phyloP scores from a whole-genome alignment of 1,140 invertebrate species.

The Pogonomyrmex barbatus region DNA sequence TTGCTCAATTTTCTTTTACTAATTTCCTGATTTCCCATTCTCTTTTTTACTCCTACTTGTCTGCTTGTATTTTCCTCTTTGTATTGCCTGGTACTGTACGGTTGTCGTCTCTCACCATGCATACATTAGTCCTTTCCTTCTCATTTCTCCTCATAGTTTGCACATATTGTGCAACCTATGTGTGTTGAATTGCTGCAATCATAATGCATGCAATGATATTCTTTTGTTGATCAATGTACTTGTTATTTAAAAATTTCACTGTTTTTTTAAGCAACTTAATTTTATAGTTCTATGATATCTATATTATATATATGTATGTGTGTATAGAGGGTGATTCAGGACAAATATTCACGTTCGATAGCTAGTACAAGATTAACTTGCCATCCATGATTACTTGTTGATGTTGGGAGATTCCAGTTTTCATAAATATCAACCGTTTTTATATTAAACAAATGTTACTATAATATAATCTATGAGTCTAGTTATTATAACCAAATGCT shows the following conservation, averaged over 20 bases:
- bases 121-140: constrained; percentile 23
- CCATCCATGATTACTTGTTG: too few relatives aligned
- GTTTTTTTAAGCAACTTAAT: neutral
- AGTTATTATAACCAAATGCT: too few relatives aligned
- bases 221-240: neutral
- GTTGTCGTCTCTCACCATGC: constrained; percentile 38
- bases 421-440: too few relatives aligned
- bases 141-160: neutral
- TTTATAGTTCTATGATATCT: too few relatives aligned
- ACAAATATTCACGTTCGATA: too few relatives aligned
- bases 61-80: constrained; percentile 35
- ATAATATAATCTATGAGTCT: too few relatives aligned
- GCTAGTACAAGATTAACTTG: too few relatives aligned
- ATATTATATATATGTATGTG: too few relatives aligned
- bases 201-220: constrained; percentile 45
- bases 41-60: neutral
- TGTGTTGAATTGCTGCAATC: constrained; percentile 15
- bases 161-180: neutral
- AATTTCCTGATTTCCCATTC: constrained; percentile 11
- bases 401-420: too few relatives aligned
- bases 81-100: constrained; percentile 27
- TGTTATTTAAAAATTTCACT: neutral
- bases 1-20: neutral
- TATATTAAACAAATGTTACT: too few relatives aligned
- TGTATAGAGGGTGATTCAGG: too few relatives aligned